phyloP scores from a whole-genome alignment of 2,113 vertebrate species.

The Macrotis lagotis region DNA sequence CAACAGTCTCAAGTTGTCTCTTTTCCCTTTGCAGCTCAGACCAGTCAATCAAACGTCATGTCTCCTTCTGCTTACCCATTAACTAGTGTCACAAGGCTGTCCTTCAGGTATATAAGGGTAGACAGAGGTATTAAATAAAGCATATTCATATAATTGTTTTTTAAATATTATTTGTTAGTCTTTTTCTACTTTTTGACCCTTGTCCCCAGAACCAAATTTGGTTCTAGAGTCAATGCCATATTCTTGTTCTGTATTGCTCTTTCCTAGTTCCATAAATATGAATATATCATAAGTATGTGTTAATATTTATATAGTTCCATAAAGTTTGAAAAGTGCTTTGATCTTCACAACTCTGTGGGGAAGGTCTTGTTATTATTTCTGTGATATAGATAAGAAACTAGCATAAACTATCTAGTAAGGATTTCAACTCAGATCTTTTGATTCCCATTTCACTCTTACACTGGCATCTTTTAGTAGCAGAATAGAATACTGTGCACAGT shows the following conservation, averaged over 20 bases:
- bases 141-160: neutral
- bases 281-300: too few species aligned
- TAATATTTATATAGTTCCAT: neutral
- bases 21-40: neutral
- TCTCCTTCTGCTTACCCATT: neutral
- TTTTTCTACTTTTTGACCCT: neutral
- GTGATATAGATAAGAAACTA: neutral
- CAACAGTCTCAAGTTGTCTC: neutral
- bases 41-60: neutral
- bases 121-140: too few species aligned
- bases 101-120: too few species aligned
- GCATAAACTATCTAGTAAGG: neutral
- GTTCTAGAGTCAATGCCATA: too few species aligned
- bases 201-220: too few species aligned
- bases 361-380: neutral
- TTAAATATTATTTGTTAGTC: neutral
- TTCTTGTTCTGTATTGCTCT: neutral
- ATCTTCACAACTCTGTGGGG: neutral
- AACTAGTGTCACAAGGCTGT: neutral
- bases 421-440: neutral
- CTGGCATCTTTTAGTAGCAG: neutral
- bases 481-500: neutral
- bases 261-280: neutral
- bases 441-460: neutral
- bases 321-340: neutral